phyloP scores from a whole-genome alignment of 2,888 invertebrate genomes.

The Dynastes hyllus region DNA sequence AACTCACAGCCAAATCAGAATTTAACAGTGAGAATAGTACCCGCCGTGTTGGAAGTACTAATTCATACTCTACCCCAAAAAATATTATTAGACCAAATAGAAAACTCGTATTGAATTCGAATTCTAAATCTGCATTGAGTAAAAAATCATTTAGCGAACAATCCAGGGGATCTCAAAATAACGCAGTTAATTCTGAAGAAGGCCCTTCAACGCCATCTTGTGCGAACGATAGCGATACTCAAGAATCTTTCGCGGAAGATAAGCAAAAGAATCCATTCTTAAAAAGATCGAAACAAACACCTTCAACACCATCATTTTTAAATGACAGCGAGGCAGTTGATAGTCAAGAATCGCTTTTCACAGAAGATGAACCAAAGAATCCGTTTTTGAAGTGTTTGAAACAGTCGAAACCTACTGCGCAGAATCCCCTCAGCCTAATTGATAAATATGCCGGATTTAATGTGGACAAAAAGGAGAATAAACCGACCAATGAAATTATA shows the following conservation, averaged over 20 bases:
- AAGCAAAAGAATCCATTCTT: background rate
- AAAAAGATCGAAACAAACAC: background rate
- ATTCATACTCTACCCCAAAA: conserved; percentile 50
- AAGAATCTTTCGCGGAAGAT: too few relatives aligned
- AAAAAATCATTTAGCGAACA: conserved; percentile 11
- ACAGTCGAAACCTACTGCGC: conserved; percentile 53
- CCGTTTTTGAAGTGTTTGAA: conserved; percentile 71
- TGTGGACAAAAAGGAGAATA: conserved; percentile 62
- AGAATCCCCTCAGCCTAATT: conserved; percentile 66
- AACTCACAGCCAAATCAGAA: conserved; percentile 61
- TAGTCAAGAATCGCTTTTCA: conserved; percentile 51
- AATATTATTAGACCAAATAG: conserved; percentile 56
- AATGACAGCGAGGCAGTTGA: conserved; percentile 48
- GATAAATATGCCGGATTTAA: conserved; percentile 65
- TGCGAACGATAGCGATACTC: background rate
- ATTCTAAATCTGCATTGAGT: conserved; percentile 52
- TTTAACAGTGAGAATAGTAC: conserved; percentile 56
- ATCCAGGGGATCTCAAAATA: conserved; percentile 31
- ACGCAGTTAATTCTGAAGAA: background rate
- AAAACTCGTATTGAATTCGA: conserved; percentile 56
- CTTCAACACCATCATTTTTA: conserved; percentile 25
- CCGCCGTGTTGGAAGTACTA: conserved; percentile 29
- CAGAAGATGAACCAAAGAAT: conserved; percentile 65
- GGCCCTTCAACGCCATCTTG: background rate
- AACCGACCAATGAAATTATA: conserved; percentile 45